A percentile compares a stretch with the other conserved stretches of the same genome.
Evolutionary conservation across 2,888 invertebrate genomes (phyloP).

Genomic region (Troglohyphantes excavatus): DNA sequence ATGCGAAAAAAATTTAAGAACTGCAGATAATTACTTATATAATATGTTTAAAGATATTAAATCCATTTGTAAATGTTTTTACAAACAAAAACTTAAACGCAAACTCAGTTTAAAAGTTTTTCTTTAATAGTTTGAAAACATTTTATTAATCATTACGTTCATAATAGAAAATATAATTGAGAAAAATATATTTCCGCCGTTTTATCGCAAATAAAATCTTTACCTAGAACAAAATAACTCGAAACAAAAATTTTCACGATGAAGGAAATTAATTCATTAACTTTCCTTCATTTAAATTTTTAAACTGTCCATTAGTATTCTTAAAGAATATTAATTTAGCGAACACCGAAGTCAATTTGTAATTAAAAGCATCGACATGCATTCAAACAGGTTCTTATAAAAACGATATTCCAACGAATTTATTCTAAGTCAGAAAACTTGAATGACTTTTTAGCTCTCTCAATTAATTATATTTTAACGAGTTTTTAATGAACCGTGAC

Average conservation of each 20-base stretch:
- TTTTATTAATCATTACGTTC: no score
- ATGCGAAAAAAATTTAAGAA: no score
- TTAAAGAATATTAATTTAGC: not conserved
- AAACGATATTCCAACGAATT: not conserved
- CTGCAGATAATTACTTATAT: no score
- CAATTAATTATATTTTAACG: slow-evolving; percentile 60
- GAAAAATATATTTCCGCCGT: no score
- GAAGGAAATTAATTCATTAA: no score
- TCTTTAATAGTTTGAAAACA: no score
- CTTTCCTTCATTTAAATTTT: no score
- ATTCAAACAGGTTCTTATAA: not conserved
- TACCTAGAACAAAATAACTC: not conserved
- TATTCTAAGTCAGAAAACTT: not conserved
- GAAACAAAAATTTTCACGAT: no score
- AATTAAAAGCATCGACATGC: not conserved
- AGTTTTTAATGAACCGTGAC: slow-evolving; percentile 62
- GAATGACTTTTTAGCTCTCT: not conserved
- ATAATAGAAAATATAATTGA: no score
- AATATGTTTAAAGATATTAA: no score
- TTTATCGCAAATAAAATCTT: not conserved
- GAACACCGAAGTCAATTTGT: not conserved
- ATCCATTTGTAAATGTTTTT: not conserved
- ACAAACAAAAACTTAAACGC: not conserved
- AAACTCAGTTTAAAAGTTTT: not conserved
- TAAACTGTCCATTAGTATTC: no score